Base-by-base conservation (phyloP, 2,797 vertebrate genomes). In the Sebastes paucispinis region DNA sequence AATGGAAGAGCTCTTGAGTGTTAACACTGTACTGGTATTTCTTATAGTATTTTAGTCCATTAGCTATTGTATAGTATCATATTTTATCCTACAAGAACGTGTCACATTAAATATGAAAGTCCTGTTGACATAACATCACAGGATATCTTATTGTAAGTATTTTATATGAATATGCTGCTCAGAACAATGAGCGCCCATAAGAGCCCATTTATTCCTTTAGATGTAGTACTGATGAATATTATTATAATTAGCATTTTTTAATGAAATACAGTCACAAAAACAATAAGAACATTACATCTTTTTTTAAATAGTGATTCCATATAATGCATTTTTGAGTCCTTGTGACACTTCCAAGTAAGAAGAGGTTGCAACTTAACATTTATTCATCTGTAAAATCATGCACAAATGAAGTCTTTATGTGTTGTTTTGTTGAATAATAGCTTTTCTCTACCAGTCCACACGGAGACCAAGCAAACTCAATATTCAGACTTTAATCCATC, bases 401-500 rank as follows among this genome's bases (percentile, higher is more conserved):
- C 55, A 34, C n/a, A 87, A 82, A 83, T 31, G 0, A 67, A 47
- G 25, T 75, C 55, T 55, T 75, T 67, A 52, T 80, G 9, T 63
- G 32, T 76, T 73, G 34, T 77, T 87, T 77, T 84, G 50, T 69
- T 75, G 43, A 84, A 84, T 86, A 73, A 81, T 68, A 47, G 24
- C 63, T 74, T 79, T 69, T 81, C 20, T 50, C 31, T 65, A 29
- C 27, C 36, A 69, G 36, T 74, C 39, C 62, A 84, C 20, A 59
- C 54, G 67, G 43, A 82, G 43, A 83, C 69, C 58, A 83, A 85
- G 80, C 76, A 82, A 88, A 84, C 65, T 68, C 66, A 83, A 89
- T 81, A 85, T 88, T 83, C 76, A 86, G 71, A 83, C 73, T 83
- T 75, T 83, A 91, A 91, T 90, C 84, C 85, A 88, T 88, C 58